Percentiles rank a stretch among this genome's conserved stretches.
Evolutionary conservation across 2,888 invertebrate genomes (phyloP).

Genomic region (Perizoma affinitatum): DNA sequence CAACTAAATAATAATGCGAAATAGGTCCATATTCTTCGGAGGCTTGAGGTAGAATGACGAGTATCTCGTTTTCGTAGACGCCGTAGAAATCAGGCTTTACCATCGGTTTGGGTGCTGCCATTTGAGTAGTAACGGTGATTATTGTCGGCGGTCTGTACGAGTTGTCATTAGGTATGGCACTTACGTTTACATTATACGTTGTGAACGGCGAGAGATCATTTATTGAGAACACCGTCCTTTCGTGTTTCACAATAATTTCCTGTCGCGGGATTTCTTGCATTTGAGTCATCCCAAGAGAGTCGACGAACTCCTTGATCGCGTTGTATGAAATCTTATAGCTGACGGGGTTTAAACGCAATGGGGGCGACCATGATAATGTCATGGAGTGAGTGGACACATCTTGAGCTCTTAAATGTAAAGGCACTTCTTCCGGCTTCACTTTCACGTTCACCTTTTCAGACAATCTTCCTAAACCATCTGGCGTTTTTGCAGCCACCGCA

Average conservation of each 20-base stretch:
- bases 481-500: constrained; percentile 93
- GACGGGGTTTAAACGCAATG: constrained; percentile 93
- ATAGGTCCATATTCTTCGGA: constrained; percentile 99
- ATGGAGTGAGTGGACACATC: constrained; percentile 97
- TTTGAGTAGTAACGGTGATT: constrained; percentile 97
- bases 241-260: constrained; percentile 89
- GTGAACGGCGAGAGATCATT: constrained; percentile 96
- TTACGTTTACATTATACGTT: constrained; percentile 96
- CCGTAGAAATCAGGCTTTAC: constrained; percentile 97
- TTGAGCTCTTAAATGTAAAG: constrained; percentile 93
- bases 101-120: constrained; percentile 98
- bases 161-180: constrained; percentile 93
- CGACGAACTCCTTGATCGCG: constrained; percentile 96
- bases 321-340: constrained; percentile 96
- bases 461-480: constrained; percentile 91
- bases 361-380: constrained; percentile 95
- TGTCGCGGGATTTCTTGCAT: constrained; percentile 91
- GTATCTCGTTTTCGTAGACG: constrained; percentile 93
- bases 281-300: constrained; percentile 96
- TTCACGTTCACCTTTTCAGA: constrained; percentile 95
- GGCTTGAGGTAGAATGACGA: constrained; percentile 97
- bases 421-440: constrained; percentile 97
- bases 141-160: constrained; percentile 95
- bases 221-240: constrained; percentile 89
- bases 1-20: constrained; percentile 97